Base-by-base conservation (phyloP, 2,113 vertebrate species). In the Tupaia tana region DNA sequence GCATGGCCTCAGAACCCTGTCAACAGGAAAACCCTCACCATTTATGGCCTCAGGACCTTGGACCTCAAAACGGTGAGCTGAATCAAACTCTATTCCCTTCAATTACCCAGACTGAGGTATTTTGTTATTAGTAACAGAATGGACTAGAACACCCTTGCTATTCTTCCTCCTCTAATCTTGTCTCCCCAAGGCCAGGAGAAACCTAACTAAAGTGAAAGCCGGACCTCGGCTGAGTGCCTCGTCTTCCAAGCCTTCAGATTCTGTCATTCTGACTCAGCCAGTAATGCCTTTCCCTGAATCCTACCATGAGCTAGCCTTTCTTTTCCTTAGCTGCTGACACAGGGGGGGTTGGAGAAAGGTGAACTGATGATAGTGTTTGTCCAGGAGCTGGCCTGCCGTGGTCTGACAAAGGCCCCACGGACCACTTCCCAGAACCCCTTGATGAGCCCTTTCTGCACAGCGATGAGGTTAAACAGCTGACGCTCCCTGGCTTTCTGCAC, bases 241-340 rank as follows among this genome's bases (percentile, higher is more conserved):
- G 20, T 52, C 34, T 69, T 11, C 20, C 9, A 64, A 70, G 29
- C 12, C 8, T 31, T 59, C 59, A 3, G 29, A 0, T 5, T 19
- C 82, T 71, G 54, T 19, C 34, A 74, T 54, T 92, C 78, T 85
- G 66, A 95, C 85, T 70, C 93, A 71, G 91, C 63, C 71, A 9
- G 4, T 31, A 43, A 25, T 19, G 54, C 43, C 63, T 34, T 71
- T n/a, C 81, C 82, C 89, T 7, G 88, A 90, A n/a, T 80, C 63
- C 31, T 16, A n/a, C 70, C 69, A 1, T 25, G 56, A 43, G n/a
- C 80, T 22, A 15, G 56, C 25, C 43, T 66, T n/a, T 43, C 64
- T 14, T 69, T 95, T 52, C 83, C 70, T 31, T 3, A 83, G 89
- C 20, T 78, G 93, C 59, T 91, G 78, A 94, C 91, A n/a, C 15